These are phyloP conservation scores for Dusona sp. DNA, from an alignment of 2,888 invertebrate species.

Conservation along the genomic window DNA sequence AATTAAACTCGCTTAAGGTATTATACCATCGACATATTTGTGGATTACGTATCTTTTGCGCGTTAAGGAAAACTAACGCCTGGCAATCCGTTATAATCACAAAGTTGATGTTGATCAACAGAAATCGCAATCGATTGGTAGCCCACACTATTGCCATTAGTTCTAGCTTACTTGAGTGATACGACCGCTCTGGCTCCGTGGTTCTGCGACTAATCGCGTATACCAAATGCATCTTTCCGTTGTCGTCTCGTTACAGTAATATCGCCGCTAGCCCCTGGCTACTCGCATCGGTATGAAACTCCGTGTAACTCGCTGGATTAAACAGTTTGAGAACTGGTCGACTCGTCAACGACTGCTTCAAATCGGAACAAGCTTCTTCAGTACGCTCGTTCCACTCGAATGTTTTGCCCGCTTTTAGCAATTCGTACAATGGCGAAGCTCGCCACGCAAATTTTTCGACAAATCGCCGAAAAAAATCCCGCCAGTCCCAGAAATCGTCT, in stretches of 20 bases:
- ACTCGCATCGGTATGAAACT: conserved; percentile 69
- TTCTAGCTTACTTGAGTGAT: conserved; percentile 75
- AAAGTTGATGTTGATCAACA: conserved; percentile 67
- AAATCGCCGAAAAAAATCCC: conserved; percentile 66
- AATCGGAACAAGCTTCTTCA: conserved; percentile 6
- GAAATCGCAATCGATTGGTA: conserved; percentile 49
- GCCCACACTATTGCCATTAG: conserved; percentile 66
- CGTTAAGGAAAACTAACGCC: conserved; percentile 65
- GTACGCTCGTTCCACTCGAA: conserved; percentile 49
- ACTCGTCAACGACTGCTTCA: conserved; percentile 8
- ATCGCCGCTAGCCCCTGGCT: conserved; percentile 64
- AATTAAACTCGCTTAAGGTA: conserved; percentile 68
- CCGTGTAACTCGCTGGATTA: conserved; percentile 53
- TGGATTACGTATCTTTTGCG: conserved; percentile 68
- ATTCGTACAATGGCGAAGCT: conserved; percentile 63
- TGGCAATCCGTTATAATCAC: conserved; percentile 71
- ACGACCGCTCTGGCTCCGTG: conserved; percentile 68
- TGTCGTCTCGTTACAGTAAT: conserved; percentile 62
- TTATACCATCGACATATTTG: conserved; percentile 70
- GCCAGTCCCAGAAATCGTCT: conserved; percentile 68
- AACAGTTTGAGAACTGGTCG: conserved; percentile 52
- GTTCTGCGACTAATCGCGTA: conserved; percentile 75
- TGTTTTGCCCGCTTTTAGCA: conserved; percentile 40
- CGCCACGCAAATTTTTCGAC: conserved; percentile 62
- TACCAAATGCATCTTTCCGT: conserved; percentile 53